Base-by-base conservation (phyloP, 2,888 invertebrate genomes). In the Erebia ligea region DNA sequence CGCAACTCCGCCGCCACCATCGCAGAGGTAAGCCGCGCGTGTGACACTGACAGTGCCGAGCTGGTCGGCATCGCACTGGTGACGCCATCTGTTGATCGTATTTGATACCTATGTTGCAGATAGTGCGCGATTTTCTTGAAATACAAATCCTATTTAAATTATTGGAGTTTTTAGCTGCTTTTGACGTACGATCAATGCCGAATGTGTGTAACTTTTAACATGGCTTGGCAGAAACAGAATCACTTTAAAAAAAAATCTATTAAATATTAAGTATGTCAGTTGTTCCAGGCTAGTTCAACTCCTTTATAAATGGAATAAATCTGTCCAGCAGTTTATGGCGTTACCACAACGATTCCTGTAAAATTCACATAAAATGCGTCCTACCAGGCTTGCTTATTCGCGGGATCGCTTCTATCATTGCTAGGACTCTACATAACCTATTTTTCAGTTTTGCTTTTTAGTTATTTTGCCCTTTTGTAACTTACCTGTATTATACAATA, bases 1-100 rank as follows among this genome's bases (percentile, higher is more conserved):
- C 87, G 92, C 74, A 88, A 86, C 67, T 87, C 94, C 2, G 89
- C 83, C 8, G 80, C 91, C 0, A 88, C 89, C 1, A 92, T 92
- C 17, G 80, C 85, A 0, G 93, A 92, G 91, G 92, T 92, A 84
- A 83, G 21, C 19, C 3, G 6, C n/a, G 1, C 34, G 17, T 10
- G 50, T n/a, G n/a, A n/a, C 5, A n/a, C 6, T 50, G 48, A 2
- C 63, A n/a, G 5, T 48, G 19, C 59, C 15, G 17, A n/a, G 45
- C 34, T 17, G 19, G 15, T 11, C 0, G 13, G 10, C 9, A 62
- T 17, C 59, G 45, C 54, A 19, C n/a, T 57, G 45, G 69, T 63
- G 67, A 52, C 45, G 66, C 63, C 69, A 58, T 13, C 56, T 13
- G 56, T 57, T 25, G 1, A 0, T 0, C 19, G 2, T 17, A 25